A percentile compares a stretch with the other conserved stretches of the same genome.
These are phyloP conservation scores for Drosophila santomea DNA, from an alignment of 1,140 invertebrate species.

Conservation along the genomic window DNA sequence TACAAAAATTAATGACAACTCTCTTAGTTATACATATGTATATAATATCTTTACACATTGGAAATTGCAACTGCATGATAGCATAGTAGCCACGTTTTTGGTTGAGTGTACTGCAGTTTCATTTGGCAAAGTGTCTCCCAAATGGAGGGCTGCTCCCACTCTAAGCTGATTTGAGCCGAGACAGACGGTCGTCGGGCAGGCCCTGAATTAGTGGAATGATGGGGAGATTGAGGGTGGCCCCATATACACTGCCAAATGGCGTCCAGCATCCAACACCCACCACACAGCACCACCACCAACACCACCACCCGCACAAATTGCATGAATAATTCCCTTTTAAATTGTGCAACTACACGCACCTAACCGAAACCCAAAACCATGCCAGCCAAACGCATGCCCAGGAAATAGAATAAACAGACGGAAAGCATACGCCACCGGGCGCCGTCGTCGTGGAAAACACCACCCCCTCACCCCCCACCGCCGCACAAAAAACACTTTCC, in stretches of 20 bases:
- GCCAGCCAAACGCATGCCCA: constrained; percentile 12
- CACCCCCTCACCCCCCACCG: not conserved
- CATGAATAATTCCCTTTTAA: constrained; percentile 84
- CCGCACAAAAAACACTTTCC: constrained; percentile 60
- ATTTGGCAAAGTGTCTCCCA: constrained; percentile 73
- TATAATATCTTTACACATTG: not conserved
- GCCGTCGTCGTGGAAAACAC: not conserved
- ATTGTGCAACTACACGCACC: constrained; percentile 68
- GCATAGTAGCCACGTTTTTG: not conserved
- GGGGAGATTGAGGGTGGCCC: not conserved
- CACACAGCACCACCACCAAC: constrained; percentile 3
- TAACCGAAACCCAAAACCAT: constrained; percentile 13
- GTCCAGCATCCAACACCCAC: not conserved
- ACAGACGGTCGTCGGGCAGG: constrained; percentile 36
- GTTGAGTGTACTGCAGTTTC: constrained; percentile 60
- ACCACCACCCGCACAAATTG: constrained; percentile 60
- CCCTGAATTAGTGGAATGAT: not conserved
- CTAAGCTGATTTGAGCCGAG: constrained; percentile 16
- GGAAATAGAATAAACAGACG: constrained; percentile 71
- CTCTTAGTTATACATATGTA: too few relatives aligned
- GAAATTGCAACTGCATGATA: too few relatives aligned
- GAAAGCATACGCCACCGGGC: constrained; percentile 37
- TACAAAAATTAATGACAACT: too few relatives aligned
- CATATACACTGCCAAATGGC: too few relatives aligned
- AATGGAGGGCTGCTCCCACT: constrained; percentile 19